phyloP scores from a whole-genome alignment of 2,797 vertebrate species.

The Hypotaenidia okinawae region DNA sequence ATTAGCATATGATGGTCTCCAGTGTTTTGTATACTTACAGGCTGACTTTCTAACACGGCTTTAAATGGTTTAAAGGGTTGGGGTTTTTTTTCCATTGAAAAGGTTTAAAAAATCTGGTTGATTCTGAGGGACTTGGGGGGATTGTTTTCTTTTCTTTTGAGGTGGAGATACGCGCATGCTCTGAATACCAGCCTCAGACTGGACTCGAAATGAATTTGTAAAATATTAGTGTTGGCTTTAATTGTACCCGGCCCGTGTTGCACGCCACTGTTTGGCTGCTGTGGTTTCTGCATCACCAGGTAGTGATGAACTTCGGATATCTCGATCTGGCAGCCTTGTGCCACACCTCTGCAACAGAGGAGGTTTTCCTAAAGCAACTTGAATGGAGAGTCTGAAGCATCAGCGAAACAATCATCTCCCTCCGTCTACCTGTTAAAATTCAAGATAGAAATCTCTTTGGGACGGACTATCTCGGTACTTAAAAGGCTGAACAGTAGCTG shows the following conservation, averaged over 20 bases:
- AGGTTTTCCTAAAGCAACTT: not conserved
- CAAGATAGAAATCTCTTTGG: constrained; percentile 38
- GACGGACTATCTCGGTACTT: not conserved
- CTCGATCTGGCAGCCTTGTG: not conserved
- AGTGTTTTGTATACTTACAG: constrained; percentile 32
- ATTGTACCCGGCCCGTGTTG: not conserved
- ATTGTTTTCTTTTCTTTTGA: not conserved
- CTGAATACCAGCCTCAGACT: not conserved
- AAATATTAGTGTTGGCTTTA: not conserved
- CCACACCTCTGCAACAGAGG: not conserved
- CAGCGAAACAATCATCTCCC: not conserved
- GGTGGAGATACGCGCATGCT: not conserved
- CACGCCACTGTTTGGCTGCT: not conserved
- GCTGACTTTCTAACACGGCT: constrained; percentile 3
- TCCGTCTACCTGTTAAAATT: constrained; percentile 26
- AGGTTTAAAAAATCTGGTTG: not conserved
- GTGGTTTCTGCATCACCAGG: not conserved
- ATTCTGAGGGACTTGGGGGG: not conserved
- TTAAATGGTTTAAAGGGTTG: not conserved
- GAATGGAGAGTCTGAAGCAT: not conserved
- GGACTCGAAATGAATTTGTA: not conserved
- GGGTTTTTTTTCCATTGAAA: not conserved
- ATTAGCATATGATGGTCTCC: constrained; percentile 65
- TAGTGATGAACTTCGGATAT: not conserved
- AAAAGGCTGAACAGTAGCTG: constrained; percentile 11